phyloP scores from a whole-genome alignment of 2,888 invertebrate genomes.

The Craniophora ligustri region DNA sequence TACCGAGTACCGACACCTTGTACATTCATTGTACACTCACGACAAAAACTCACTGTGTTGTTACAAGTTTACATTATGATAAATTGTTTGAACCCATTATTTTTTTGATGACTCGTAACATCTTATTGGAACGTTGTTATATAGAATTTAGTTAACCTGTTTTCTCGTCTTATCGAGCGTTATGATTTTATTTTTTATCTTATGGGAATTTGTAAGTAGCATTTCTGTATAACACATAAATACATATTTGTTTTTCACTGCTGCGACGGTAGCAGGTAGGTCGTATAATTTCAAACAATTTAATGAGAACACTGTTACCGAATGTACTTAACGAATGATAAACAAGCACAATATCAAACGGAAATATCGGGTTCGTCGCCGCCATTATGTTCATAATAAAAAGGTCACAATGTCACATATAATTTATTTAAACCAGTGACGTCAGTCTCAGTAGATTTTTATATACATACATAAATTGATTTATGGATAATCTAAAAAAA shows the following conservation, averaged over 20 bases:
- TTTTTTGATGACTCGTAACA: conserved; percentile 53
- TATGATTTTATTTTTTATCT: conserved; percentile 27
- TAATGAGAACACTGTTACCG: conserved; percentile 62
- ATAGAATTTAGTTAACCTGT: conserved; percentile 37
- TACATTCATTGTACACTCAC: conserved; percentile 58
- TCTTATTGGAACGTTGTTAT: conserved; percentile 49
- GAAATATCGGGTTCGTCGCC: conserved; percentile 80
- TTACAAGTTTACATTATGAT: conserved; percentile 51
- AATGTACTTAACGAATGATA: conserved; percentile 71
- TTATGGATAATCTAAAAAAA: conserved; percentile 18
- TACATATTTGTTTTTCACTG: conserved; percentile 30
- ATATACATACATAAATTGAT: neutral
- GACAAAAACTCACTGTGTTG: conserved; percentile 56
- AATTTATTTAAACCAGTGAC: conserved; percentile 47
- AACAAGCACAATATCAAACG: conserved; percentile 77
- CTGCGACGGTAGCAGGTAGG: too few species aligned
- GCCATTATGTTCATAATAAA: conserved; percentile 79
- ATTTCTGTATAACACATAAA: conserved; percentile 39
- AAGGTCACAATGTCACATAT: conserved; percentile 73
- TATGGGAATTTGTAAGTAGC: conserved; percentile 36
- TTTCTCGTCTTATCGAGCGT: conserved; percentile 36
- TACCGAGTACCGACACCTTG: conserved; percentile 64
- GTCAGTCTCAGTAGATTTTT: conserved; percentile 13
- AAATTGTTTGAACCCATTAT: conserved; percentile 44
- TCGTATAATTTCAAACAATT: conserved; percentile 39